These are phyloP conservation scores for Xenopus tropicalis DNA, from an alignment of 2,113 vertebrate genomes.

Conservation along the genomic window UCB_Xtro_10.0 CM004451.2:74838501-74839000, in stretches of 20 bases:
- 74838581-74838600: slow-evolving; percentile 85
- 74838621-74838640: slow-evolving; percentile 85
- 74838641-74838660: slow-evolving; percentile 86
- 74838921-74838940: slow-evolving; percentile 27
- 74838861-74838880: slow-evolving; percentile 49
- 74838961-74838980: slow-evolving; percentile 13
- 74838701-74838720: slow-evolving; percentile 74
- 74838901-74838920: slow-evolving; percentile 8
- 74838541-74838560: slow-evolving; percentile 77
- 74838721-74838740: slow-evolving; percentile 91
- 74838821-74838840: slow-evolving; percentile 43
- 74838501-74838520: slow-evolving; percentile 79
- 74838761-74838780: slow-evolving; percentile 79
- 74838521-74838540: slow-evolving; percentile 79
- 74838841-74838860: slow-evolving; percentile 60
- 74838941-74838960: slow-evolving; percentile 37
- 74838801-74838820: slow-evolving; percentile 86
- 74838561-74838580: slow-evolving; percentile 77
- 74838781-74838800: slow-evolving; percentile 76
- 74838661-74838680: slow-evolving; percentile 79
- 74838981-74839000: too few relatives aligned
- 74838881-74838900: slow-evolving; percentile 29
- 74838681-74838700: slow-evolving; percentile 94
- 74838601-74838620: slow-evolving; percentile 91
- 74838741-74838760: slow-evolving; percentile 81